Evolutionary conservation across 1,140 invertebrate species (phyloP).

Genomic region (Pseudachorutes palmiensis): DNA sequence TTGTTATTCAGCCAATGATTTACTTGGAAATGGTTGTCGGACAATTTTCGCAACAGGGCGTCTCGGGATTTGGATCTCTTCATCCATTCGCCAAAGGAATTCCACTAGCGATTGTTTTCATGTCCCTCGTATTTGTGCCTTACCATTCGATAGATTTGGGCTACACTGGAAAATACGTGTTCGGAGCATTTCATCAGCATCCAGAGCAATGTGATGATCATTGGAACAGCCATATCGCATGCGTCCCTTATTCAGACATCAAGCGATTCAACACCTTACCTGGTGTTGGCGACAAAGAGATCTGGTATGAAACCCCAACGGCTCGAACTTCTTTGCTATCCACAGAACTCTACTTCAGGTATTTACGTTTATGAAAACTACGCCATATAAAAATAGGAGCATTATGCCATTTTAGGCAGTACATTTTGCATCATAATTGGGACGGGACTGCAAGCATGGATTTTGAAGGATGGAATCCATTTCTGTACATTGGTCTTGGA

Average conservation of each 20-base stretch:
- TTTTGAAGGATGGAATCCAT: neutral
- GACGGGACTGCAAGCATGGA: neutral
- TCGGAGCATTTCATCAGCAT: neutral
- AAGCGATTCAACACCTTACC: neutral
- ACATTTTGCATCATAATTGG: neutral
- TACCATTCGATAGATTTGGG: neutral
- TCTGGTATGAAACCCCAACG: neutral
- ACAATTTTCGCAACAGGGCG: neutral
- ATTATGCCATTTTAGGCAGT: neutral
- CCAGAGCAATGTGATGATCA: neutral
- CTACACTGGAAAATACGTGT: neutral
- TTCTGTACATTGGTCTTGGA: neutral
- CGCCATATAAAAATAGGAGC: neutral
- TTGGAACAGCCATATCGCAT: neutral
- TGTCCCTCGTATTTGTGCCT: slow-evolving; percentile 1
- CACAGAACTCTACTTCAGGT: neutral
- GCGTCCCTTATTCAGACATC: neutral
- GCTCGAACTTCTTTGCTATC: neutral
- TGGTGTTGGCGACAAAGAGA: neutral
- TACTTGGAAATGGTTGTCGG: neutral
- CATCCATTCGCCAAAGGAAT: neutral
- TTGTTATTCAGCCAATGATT: neutral
- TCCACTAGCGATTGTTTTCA: neutral
- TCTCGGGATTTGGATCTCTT: neutral
- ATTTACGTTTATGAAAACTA: neutral